Evolutionary conservation across 2,888 invertebrate genomes (phyloP).

Genomic region (Caenorhabditis becei): DNA sequence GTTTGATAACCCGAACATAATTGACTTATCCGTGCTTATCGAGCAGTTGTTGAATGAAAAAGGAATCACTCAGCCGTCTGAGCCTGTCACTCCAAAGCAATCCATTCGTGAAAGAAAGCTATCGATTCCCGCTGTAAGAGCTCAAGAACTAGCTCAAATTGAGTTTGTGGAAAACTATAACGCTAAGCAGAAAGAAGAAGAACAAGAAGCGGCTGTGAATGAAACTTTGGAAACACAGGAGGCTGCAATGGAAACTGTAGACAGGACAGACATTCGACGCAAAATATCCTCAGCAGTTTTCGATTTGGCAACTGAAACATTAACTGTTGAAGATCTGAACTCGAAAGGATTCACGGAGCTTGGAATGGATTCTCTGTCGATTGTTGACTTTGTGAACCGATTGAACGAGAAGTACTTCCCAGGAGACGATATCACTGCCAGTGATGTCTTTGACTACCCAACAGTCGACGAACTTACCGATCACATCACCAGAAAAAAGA

Average conservation of each 20-base stretch:
- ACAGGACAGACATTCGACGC: slow-evolving; percentile 43
- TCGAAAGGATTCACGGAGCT: slow-evolving; percentile 73
- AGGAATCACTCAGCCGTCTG: slow-evolving; percentile 36
- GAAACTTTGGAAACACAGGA: too few species aligned
- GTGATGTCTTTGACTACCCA: slow-evolving; percentile 72
- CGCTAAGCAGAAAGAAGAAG: slow-evolving; percentile 13
- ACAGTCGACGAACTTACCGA: slow-evolving; percentile 66
- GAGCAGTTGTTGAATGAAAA: slow-evolving; percentile 52
- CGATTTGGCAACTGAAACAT: slow-evolving; percentile 56
- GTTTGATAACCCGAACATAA: slow-evolving; percentile 65
- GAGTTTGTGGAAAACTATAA: slow-evolving; percentile 55
- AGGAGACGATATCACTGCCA: slow-evolving; percentile 62
- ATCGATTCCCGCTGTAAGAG: slow-evolving; percentile 54
- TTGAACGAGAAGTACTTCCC: slow-evolving; percentile 68
- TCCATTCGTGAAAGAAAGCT: slow-evolving; percentile 57
- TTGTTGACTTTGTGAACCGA: slow-evolving; percentile 76
- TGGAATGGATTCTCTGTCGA: slow-evolving; percentile 77
- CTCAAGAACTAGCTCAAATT: slow-evolving; percentile 58
- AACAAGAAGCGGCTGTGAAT: neutral
- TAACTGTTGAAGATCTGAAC: slow-evolving; percentile 49
- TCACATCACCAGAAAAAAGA: slow-evolving; percentile 52
- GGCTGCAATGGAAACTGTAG: neutral
- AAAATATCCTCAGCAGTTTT: slow-evolving; percentile 47
- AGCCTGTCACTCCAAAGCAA: slow-evolving; percentile 35
- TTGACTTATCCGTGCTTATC: slow-evolving; percentile 43